Percentiles rank a stretch among this genome's conserved stretches.
Conservation (phyloP, 2,113 vertebrate genomes). For the Pachycephala philippinensis region DNA sequence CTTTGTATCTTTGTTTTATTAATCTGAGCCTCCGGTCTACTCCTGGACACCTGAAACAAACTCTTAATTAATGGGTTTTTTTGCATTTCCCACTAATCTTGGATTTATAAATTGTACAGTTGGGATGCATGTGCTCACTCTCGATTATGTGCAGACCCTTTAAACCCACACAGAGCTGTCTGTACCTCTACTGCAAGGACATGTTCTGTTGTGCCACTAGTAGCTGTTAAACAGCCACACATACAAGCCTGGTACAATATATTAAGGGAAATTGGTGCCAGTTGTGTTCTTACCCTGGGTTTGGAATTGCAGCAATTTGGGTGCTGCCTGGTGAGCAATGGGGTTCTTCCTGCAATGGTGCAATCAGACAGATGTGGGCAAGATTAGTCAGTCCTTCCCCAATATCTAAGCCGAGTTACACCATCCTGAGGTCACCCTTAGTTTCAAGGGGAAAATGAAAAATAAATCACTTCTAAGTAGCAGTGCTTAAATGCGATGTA, state of each 20-base stretch:
- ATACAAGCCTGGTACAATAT: not conserved
- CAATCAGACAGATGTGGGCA: not conserved
- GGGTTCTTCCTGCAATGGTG: not conserved
- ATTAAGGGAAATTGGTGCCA: not conserved
- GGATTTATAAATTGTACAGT: not conserved
- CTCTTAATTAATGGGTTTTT: accelerated
- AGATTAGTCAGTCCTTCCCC: not conserved
- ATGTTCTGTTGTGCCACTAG: not conserved
- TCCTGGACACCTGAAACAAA: not conserved
- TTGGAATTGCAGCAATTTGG: not conserved
- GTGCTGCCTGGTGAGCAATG: not conserved
- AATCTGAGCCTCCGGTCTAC: not conserved
- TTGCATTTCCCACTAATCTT: not conserved
- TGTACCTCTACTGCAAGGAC: not conserved
- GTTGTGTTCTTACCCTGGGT: not conserved
- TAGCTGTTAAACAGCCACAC: not conserved
- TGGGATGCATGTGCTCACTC: not conserved
- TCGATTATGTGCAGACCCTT: not conserved
- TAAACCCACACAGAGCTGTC: not conserved
- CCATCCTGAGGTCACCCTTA: not conserved
- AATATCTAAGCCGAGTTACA: not conserved
- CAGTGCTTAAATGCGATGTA: not conserved
- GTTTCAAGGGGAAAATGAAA: not conserved
- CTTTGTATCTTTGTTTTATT: not conserved
- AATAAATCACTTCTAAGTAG: not conserved